phyloP scores from a whole-genome alignment of 2,113 vertebrate species.

The Monopterus albus region DNA sequence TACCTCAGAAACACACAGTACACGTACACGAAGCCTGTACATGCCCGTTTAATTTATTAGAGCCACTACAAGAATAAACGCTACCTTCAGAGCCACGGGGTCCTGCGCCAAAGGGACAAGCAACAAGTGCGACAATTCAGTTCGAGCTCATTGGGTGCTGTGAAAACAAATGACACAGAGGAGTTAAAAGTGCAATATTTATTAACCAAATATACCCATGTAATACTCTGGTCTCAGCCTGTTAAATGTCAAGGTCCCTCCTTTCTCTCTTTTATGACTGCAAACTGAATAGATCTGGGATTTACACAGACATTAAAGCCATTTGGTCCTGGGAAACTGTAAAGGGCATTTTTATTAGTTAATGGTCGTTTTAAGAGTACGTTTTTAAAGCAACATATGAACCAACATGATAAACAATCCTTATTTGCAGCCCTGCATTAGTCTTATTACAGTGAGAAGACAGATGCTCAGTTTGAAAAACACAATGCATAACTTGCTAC shows the following conservation, averaged over 20 bases:
- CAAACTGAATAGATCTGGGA: no score
- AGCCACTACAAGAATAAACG: background rate
- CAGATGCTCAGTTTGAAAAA: slow-evolving; percentile 26
- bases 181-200: background rate
- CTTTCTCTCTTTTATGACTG: no score
- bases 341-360: no score
- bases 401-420: background rate
- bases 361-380: no score
- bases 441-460: no score
- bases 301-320: no score
- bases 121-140: background rate
- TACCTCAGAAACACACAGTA: background rate
- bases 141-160: background rate
- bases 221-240: background rate
- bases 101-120: background rate
- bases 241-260: no score
- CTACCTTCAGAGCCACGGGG: background rate
- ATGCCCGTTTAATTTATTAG: background rate
- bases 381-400: background rate
- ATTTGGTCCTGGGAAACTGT: no score
- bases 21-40: background rate
- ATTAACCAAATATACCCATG: no score
- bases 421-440: no score
- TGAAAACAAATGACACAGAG: background rate
- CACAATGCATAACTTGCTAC: slow-evolving; percentile 19